Base-by-base conservation (phyloP, 2,888 invertebrate species). In the Cotesia congregata region DNA sequence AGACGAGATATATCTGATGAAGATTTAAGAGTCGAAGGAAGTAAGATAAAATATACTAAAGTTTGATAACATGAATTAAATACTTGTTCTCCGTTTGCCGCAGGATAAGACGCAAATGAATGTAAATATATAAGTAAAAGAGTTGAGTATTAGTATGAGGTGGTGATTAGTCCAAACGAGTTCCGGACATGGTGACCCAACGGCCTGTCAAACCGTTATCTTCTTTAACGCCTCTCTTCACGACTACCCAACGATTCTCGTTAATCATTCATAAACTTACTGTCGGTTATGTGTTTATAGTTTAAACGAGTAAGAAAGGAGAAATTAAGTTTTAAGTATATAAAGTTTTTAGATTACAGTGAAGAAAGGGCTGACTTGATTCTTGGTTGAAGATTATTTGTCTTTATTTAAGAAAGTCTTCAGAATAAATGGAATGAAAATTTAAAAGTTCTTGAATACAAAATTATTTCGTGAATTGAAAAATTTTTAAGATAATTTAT, bases 121-220 rank as follows among this genome's bases (percentile, higher is more conserved):
- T 41, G 68, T 40, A 69, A 61, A 4, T 5, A 72, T 12, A 39
- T 20, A 30, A 65, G 39, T 50, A 68, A 77, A 65, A 70, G 68
- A 68, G 73, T 30, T 30, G 30, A 30, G 30, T 30, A 30, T 30
- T 30, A 30, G 3, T 69, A 67, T 12, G 77, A 77, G 73, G 80
- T 78, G 80, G 79, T 77, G 81, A 82, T 82, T 80, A 82, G 80
- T 78, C 74, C 75, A 77, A 78, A 79, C 80, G 79, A 80, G 75
- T 80, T 82, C 79, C 80, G 81, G 80, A 82, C 81, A 80, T 81
- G 77, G 80, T 80, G 78, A 81, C 80, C 77, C 74, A 77, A 77
- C 77, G 78, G 78, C 77, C 76, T 79, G 78, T 75, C 80, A 75
- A 78, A 79, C 79, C 81, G 81, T 83, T 83, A 82, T 82, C 83